Evolutionary conservation across 2,888 invertebrate genomes (phyloP).

Genomic region (Glyphotaelius pellucidus): DNA sequence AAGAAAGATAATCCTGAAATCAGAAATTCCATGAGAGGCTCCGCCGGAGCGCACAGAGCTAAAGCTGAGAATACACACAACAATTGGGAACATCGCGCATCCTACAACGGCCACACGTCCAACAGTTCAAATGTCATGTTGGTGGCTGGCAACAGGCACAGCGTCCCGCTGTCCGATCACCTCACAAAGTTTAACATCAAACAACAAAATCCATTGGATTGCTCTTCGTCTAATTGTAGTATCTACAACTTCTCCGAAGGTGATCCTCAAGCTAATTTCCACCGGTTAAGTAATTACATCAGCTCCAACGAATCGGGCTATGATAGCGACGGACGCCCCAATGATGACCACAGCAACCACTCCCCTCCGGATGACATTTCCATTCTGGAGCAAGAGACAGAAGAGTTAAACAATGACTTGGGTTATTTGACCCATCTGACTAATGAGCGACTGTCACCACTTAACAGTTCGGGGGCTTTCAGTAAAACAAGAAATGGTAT

Average conservation of each 20-base stretch:
- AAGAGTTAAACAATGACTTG: constrained; percentile 68
- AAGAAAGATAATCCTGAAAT: constrained; percentile 62
- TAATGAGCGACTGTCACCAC: constrained; percentile 67
- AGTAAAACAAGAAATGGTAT: constrained; percentile 11
- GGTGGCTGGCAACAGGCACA: constrained; percentile 75
- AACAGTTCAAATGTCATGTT: constrained; percentile 76
- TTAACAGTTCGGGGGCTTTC: constrained; percentile 67
- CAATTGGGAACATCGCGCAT: constrained; percentile 45
- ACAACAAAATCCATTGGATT: constrained; percentile 73
- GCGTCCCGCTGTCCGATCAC: constrained; percentile 76
- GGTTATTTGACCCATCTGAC: constrained; percentile 62
- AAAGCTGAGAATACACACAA: constrained; percentile 43
- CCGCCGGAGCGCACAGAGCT: constrained; percentile 26
- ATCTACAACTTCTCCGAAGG: constrained; percentile 78
- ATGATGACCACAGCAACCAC: constrained; percentile 77
- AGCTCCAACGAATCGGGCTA: constrained; percentile 91
- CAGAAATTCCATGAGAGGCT: constrained; percentile 58
- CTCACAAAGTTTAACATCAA: constrained; percentile 73
- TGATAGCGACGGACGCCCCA: constrained; percentile 85
- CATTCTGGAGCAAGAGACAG: constrained; percentile 72
- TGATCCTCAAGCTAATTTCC: constrained; percentile 79
- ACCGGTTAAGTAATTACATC: constrained; percentile 84
- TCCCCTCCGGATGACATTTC: constrained; percentile 77
- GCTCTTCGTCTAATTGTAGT: constrained; percentile 74
- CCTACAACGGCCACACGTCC: constrained; percentile 70